Conservation (phyloP, 1,140 invertebrate genomes). For the Anadara kagoshimensis region DNA sequence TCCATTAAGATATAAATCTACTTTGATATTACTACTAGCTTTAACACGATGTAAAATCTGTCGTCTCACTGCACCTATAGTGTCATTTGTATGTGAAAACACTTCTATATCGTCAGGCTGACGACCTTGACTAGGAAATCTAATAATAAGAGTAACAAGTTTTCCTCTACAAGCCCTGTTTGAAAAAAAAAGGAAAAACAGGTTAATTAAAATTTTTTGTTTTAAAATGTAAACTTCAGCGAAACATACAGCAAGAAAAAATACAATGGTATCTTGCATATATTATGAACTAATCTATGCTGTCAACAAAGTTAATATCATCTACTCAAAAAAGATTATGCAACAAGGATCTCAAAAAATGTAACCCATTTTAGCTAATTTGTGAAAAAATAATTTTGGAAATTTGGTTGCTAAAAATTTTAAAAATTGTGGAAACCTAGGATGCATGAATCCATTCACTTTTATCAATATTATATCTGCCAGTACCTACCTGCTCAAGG, state of each 20-base stretch:
- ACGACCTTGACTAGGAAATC: slow-evolving; percentile 92
- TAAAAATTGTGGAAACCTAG: too few relatives aligned
- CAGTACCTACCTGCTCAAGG: slow-evolving; percentile 82
- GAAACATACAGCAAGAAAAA: background rate
- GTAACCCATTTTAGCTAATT: too few relatives aligned
- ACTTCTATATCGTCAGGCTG: slow-evolving; percentile 95
- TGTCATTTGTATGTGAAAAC: slow-evolving; percentile 95
- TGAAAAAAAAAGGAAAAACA: slow-evolving; percentile 36
- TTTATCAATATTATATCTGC: too few relatives aligned
- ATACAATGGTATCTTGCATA: too few relatives aligned
- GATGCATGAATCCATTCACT: too few relatives aligned
- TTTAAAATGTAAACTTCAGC: background rate
- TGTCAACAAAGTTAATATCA: too few relatives aligned
- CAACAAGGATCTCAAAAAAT: too few relatives aligned
- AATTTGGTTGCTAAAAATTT: too few relatives aligned
- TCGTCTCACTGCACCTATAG: slow-evolving; percentile 85
- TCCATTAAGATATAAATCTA: slow-evolving; percentile 92
- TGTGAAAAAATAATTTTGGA: too few relatives aligned
- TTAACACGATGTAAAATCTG: slow-evolving; percentile 80
- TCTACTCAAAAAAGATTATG: too few relatives aligned
- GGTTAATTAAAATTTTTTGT: background rate
- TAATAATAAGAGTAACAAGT: slow-evolving; percentile 88
- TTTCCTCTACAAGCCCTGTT: slow-evolving; percentile 90
- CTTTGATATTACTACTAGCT: slow-evolving; percentile 79
- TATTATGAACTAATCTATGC: too few relatives aligned